Evolutionary conservation across 2,797 vertebrate species (phyloP).

Genomic region (Chrysocyon brachyurus): DNA sequence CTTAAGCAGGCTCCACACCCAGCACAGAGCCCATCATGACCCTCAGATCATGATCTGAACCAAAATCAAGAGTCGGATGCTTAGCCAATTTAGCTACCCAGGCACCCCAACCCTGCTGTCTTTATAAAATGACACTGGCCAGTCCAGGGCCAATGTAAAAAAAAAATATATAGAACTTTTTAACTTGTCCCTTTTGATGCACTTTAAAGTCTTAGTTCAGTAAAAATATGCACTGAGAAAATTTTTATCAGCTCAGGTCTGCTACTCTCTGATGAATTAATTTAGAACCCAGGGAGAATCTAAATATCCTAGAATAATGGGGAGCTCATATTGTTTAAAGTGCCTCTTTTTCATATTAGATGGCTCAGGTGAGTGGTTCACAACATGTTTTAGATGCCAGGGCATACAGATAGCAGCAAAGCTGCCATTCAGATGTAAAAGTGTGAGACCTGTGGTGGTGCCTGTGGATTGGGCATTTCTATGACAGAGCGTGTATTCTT

Average conservation of each 20-base stretch:
- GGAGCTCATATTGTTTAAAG: background rate
- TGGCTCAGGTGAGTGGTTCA: background rate
- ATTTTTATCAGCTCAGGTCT: background rate
- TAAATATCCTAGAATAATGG: background rate
- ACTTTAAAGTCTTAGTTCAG: conserved; percentile 40
- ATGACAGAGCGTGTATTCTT: background rate
- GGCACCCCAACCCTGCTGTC: background rate
- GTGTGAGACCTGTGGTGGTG: background rate
- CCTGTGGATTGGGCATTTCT: background rate
- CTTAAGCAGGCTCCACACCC: background rate
- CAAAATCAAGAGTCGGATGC: background rate
- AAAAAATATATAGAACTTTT: background rate
- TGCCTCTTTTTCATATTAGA: background rate
- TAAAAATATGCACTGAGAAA: background rate
- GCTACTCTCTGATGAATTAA: background rate
- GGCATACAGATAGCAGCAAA: background rate
- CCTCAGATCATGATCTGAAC: background rate
- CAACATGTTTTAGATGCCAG: background rate
- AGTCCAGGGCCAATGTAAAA: background rate
- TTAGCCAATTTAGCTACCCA: background rate
- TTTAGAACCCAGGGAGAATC: background rate
- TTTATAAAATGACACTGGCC: background rate
- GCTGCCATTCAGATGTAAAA: background rate
- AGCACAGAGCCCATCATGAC: rapidly evolving
- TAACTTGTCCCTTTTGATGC: background rate